A percentile compares a stretch with the other conserved stretches of the same genome.
Conservation (phyloP, 1,140 invertebrate species). For the Eurosta solidaginis region DNA sequence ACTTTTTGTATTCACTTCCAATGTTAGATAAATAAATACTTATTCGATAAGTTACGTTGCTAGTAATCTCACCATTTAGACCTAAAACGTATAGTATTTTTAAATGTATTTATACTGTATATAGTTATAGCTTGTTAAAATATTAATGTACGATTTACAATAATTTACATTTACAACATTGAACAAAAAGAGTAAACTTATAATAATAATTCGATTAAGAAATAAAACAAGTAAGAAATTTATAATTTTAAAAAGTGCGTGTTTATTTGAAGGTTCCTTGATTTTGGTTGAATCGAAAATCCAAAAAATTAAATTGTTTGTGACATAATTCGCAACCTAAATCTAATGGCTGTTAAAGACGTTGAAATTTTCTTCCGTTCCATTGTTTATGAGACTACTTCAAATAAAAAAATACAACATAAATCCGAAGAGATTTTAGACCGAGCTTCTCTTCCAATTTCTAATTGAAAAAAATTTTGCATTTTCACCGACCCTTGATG, state of each 20-base stretch:
- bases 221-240: background rate
- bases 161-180: conserved; percentile 3
- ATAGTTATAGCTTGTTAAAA: conserved; percentile 7
- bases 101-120: conserved; percentile 15
- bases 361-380: too few relatives aligned
- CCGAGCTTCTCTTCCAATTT: too few relatives aligned
- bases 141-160: conserved; percentile 22
- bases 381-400: too few relatives aligned
- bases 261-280: too few relatives aligned
- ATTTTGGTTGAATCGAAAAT: too few relatives aligned
- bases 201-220: background rate
- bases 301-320: too few relatives aligned
- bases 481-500: too few relatives aligned
- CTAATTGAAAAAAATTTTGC: too few relatives aligned
- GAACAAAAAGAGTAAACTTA: background rate
- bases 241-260: background rate
- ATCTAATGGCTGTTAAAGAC: too few relatives aligned
- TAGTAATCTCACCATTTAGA: conserved; percentile 13
- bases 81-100: background rate
- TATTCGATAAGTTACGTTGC: background rate
- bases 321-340: too few relatives aligned
- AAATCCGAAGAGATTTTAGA: too few relatives aligned
- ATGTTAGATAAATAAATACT: background rate
- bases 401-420: too few relatives aligned
- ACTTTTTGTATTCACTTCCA: background rate